Evolutionary conservation across 2,888 invertebrate genomes (phyloP), one percentile per base, ranked within the genome.

Genomic region (Eretmocerus hayati): DNA sequence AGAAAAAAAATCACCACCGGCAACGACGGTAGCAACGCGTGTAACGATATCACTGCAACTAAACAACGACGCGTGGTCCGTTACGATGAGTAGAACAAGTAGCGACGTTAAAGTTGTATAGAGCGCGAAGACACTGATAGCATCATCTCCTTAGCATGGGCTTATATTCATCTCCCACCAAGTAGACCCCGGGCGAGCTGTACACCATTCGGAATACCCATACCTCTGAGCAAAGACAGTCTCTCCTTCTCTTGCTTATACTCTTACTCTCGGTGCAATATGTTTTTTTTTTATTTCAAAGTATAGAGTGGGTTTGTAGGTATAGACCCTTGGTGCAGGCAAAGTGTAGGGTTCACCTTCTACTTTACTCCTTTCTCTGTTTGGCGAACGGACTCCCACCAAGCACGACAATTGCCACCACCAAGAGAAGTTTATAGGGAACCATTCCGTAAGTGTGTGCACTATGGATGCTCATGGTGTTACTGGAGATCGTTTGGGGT

Each of bases 121-220:
- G 52, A 58, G 57, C 67, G 63, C 64, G 62, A 64, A 67, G 64
- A 67, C 63, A 71, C 71, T 71, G 69, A 68, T 71, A 64, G 67
- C 64, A 65, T 68, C 66, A 70, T 67, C 63, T 66, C 63, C 59
- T 57, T 59, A 52, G 64, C 61, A 65, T 65, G 65, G 63, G 60
- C 64, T 71, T 71, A 71, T 71, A 71, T 71, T 58, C 64, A 62
- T 65, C 71, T 71, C 71, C 71, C 71, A 70, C 71, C 62, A 56
- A 52, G 15, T 47, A 26, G 45, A 32, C 41, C 31, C 33, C 49
- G 19, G 19, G 32, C 13, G 15, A 30, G 30, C 35, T 41, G 31
- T 33, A 19, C n/a, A 19, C 31, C 15, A 30, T 30, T 8, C 30
- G 8, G 30, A 30, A 9, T 30, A 30, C 31, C 11, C 19, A 9